Evolutionary conservation across 2,888 invertebrate genomes (phyloP).

Genomic region (Ophraella communa): DNA sequence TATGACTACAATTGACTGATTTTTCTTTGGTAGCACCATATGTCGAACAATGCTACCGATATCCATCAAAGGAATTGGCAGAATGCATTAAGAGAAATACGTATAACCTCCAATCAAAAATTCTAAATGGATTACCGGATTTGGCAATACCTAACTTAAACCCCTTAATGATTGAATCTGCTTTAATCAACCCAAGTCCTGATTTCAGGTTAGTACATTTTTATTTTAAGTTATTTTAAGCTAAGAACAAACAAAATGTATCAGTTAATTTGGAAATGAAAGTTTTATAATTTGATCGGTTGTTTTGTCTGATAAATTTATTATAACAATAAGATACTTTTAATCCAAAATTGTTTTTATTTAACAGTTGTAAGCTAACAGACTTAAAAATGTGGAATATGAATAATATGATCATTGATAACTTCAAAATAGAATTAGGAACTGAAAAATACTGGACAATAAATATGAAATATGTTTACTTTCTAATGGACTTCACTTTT

Average conservation of each 20-base stretch:
- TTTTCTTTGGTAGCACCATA: constrained; percentile 64
- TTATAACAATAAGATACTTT: not conserved
- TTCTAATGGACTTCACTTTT: constrained; percentile 69
- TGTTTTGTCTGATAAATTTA: no score
- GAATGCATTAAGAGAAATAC: constrained; percentile 67
- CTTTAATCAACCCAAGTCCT: constrained; percentile 63
- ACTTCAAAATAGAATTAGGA: constrained; percentile 61
- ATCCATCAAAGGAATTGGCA: constrained; percentile 64
- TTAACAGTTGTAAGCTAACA: not conserved
- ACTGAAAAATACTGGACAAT: constrained; percentile 62
- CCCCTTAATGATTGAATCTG: constrained; percentile 70
- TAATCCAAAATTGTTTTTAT: no score
- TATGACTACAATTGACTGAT: constrained; percentile 4
- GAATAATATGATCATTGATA: constrained; percentile 51
- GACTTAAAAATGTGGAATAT: not conserved
- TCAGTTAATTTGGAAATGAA: no score
- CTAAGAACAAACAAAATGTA: not conserved
- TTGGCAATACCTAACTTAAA: constrained; percentile 71
- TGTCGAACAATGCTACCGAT: constrained; percentile 69
- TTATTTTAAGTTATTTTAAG: not conserved
- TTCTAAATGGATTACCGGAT: constrained; percentile 69
- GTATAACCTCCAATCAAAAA: constrained; percentile 64
- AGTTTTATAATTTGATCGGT: no score
- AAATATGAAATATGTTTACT: constrained; percentile 66
- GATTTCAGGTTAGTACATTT: constrained; percentile 9